A percentile compares a stretch with the other conserved stretches of the same genome.
Conservation (phyloP, 37 sponge, comb jelly and placozoan species). For the Eunapius fragilis region DNA sequence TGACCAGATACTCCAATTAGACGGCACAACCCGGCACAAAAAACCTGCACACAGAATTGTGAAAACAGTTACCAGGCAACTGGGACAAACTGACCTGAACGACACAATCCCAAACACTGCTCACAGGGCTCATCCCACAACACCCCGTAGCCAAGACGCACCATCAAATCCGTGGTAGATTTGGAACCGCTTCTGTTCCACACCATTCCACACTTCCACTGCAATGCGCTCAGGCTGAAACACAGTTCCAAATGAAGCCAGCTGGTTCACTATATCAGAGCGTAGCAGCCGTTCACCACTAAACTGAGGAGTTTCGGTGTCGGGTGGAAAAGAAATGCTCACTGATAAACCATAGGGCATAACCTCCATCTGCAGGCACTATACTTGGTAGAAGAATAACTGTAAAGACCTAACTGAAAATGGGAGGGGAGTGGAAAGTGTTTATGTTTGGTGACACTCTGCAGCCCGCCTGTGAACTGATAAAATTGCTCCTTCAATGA, state of each 20-base stretch:
- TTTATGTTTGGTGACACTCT: too few relatives aligned
- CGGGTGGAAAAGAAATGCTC: slow-evolving; percentile 95
- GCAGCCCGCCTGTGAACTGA: slow-evolving; percentile 94
- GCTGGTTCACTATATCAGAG: slow-evolving; percentile 3
- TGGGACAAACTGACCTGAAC: slow-evolving; percentile 43
- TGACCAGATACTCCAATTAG: slow-evolving; percentile 49
- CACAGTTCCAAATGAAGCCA: slow-evolving; percentile 4
- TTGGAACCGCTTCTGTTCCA: slow-evolving; percentile 68
- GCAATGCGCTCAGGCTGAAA: slow-evolving; percentile 46
- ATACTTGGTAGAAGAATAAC: slow-evolving; percentile 89
- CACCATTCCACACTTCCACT: slow-evolving; percentile 39
- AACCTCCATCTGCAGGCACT: slow-evolving; percentile 93
- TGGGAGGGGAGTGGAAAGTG: background rate
- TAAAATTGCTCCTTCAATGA: slow-evolving; percentile 88
- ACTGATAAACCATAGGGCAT: slow-evolving; percentile 85
- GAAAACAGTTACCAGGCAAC: background rate
- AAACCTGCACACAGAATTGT: slow-evolving; percentile 24
- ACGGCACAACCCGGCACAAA: slow-evolving; percentile 62
- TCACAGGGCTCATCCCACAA: slow-evolving; percentile 79
- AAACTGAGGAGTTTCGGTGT: slow-evolving; percentile 85
- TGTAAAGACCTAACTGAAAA: slow-evolving; percentile 86
- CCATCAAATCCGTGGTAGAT: slow-evolving; percentile 92
- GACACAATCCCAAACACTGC: slow-evolving; percentile 46
- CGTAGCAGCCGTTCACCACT: slow-evolving; percentile 43
- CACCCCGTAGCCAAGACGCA: slow-evolving; percentile 59